Conservation (phyloP, 2,113 vertebrate genomes). For the Microcebus tavaratra region DNA sequence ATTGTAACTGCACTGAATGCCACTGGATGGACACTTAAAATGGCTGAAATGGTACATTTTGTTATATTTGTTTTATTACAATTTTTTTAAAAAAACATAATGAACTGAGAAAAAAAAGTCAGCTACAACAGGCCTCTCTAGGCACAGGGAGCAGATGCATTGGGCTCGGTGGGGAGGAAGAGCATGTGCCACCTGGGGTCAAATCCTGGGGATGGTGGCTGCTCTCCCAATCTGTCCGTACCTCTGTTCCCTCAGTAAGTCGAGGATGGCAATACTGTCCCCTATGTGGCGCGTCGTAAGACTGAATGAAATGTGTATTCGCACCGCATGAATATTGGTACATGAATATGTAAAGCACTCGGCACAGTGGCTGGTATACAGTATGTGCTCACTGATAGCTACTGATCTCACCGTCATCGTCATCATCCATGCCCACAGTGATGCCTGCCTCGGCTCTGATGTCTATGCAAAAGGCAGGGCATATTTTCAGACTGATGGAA, state of each 20-base stretch:
- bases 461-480: not conserved
- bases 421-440: not conserved
- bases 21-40: not conserved
- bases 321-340: not conserved
- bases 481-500: not conserved
- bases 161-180: not conserved
- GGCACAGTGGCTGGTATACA: not conserved
- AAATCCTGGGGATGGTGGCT: accelerated
- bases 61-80: not conserved
- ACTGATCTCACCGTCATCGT: not conserved
- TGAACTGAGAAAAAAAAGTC: too few relatives aligned
- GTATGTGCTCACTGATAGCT: not conserved
- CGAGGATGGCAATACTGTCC: too few relatives aligned
- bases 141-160: not conserved
- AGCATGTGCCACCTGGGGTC: accelerated
- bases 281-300: too few relatives aligned
- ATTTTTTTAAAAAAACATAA: not conserved
- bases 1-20: too few relatives aligned
- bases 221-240: not conserved
- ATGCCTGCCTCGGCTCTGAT: not conserved
- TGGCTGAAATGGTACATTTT: not conserved
- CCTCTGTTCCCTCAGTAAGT: not conserved
- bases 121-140: not conserved
- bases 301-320: not conserved
- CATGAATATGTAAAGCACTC: accelerated